Percentiles rank a stretch among this genome's conserved stretches.
Conservation (phyloP, 2,797 vertebrate species). For the Oceanodroma leucorhoa region DNA sequence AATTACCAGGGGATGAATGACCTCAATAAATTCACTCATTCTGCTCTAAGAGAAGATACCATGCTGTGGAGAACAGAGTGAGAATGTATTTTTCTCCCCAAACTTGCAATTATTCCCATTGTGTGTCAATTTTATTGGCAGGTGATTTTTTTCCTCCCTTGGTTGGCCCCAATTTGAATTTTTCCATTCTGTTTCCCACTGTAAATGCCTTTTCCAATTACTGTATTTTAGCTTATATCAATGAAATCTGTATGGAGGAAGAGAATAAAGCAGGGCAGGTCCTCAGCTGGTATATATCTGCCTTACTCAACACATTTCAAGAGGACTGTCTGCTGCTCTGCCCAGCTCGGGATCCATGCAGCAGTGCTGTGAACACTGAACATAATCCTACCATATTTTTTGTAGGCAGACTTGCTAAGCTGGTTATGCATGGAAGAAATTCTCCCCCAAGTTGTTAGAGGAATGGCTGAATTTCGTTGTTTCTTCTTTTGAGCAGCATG, state of each 20-base stretch:
- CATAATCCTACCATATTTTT: background rate
- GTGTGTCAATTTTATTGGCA: conserved; percentile 22
- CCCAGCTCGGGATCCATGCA: background rate
- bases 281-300: background rate
- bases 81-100: conserved; percentile 4
- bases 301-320: background rate
- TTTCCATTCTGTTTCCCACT: conserved; percentile 46
- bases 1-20: conserved; percentile 35
- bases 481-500: background rate
- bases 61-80: conserved; percentile 36
- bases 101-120: conserved; percentile 34
- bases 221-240: conserved; percentile 47
- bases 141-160: conserved; percentile 42
- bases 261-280: background rate
- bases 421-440: background rate
- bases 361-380: background rate
- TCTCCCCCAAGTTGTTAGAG: background rate
- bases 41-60: conserved; percentile 8
- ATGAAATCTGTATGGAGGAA: background rate
- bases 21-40: conserved; percentile 57
- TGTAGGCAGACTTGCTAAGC: background rate
- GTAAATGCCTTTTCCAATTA: conserved; percentile 54
- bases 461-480: background rate
- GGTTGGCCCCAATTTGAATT: background rate
- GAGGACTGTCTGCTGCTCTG: background rate